Base-by-base conservation (phyloP, 2,113 vertebrate genomes). In the Brevimyrus niger region DNA sequence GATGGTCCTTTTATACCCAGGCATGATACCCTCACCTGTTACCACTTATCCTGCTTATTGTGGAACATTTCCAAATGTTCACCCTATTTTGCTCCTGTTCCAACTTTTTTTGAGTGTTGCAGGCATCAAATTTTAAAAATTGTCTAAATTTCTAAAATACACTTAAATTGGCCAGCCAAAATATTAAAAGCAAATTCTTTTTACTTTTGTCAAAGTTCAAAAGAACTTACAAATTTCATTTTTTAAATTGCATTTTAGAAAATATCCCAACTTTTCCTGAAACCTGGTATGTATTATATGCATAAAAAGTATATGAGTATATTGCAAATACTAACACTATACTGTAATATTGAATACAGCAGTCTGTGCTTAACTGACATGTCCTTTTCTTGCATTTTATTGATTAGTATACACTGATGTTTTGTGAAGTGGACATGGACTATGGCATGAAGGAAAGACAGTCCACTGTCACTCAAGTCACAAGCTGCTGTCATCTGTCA, bases 401-500 rank as follows among this genome's bases (percentile, higher is more conserved):
- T 58, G 53, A 3, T 23, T 58, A 23, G 53, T 21, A 1, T 23
- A 23, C 5, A 58, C 6, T 23, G 21, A 58, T 55, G 19, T 55
- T 23, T 61, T 61, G 55, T 61, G 55, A 61, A 23, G 23, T 61
- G 21, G 55, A 61, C 7, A 11, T 61, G 7, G 23, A 61, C 55
- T 1, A 61, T 2, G 23, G 55, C 23, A n/a, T 61, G 55, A 61
- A 61, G 55, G 55, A 61, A 61, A 61, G 55, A 58, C 55, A 23
- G 13, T 51, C 50, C 3, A 91, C 93, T 0, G 92, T 96, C 4
- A 94, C 93, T 35, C 93, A 94, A 93, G 94, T 95, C n/a, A 65
- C 53, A 21, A 0, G 1, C 53, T 55, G 53, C 17, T 55, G 17
- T 21, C n/a, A n/a, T 94, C 94, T 21, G 91, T 93, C 0, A 92